Evolutionary conservation across 1,140 invertebrate species (phyloP).

Genomic region (Psix sp.): DNA sequence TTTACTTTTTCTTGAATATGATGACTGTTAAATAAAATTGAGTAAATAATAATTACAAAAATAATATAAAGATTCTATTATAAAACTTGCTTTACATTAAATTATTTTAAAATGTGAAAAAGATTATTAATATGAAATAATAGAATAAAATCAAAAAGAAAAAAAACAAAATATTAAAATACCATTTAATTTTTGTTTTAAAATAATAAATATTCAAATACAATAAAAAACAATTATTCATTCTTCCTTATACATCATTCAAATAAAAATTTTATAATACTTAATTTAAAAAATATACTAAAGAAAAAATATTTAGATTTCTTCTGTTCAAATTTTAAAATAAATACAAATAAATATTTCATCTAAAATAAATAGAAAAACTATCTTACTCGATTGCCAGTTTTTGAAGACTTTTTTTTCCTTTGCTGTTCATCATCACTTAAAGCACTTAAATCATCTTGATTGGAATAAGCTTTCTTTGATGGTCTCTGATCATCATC

Average conservation of each 20-base stretch:
- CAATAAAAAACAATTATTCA: no score
- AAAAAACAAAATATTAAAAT: no score
- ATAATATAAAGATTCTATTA: not conserved
- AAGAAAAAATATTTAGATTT: no score
- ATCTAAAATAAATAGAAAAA: not conserved
- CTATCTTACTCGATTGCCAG: slow-evolving; percentile 21
- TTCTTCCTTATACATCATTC: no score
- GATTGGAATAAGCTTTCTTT: not conserved
- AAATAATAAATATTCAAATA: no score
- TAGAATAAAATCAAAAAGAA: no score
- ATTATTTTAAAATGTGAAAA: no score
- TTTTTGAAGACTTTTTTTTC: slow-evolving; percentile 23
- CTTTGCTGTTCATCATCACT: slow-evolving; percentile 21
- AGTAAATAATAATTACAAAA: not conserved
- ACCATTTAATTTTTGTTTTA: no score
- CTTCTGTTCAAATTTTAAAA: not conserved
- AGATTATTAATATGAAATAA: no score
- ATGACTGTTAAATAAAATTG: slow-evolving; percentile 23
- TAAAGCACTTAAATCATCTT: slow-evolving; percentile 11
- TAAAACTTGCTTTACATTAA: no score
- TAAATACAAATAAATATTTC: slow-evolving; percentile 3
- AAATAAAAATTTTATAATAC: no score
- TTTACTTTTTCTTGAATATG: slow-evolving; percentile 57
- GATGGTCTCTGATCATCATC: slow-evolving; percentile 22
- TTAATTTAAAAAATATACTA: no score